Evolutionary conservation across 1,140 invertebrate species (phyloP), one percentile per base, ranked within the genome.

Genomic region (Mylabris phalerata): DNA sequence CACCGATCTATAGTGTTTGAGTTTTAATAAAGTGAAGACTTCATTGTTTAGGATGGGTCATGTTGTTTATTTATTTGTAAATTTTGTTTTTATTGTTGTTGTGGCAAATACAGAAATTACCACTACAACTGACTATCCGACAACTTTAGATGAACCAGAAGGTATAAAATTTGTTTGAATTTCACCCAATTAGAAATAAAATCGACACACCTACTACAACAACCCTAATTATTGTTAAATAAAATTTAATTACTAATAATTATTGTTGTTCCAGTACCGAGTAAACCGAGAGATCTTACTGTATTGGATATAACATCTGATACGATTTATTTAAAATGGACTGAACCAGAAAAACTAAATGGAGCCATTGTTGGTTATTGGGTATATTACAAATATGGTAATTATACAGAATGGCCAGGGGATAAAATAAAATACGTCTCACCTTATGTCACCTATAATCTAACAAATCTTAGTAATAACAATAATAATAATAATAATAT

Each of bases 301-400:
- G 80, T 89, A 10, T 78, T 84, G 57, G 82, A 83, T 72, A 84
- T 92, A 43, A 87, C 86, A 50, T 81, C 89, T 58, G 83, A 81
- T 44, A 86, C 86, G 69, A 86, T 93, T 62, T 83, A 85, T 55
- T 78, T 95, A 65, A 82, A 82, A 64, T 94, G 91, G 91, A 77
- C 77, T 67, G 83, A 86, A 73, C 91, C 92, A 41, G 79, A 81
- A 63, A 78, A 80, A 66, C 82, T 84, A 42, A 88, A 89, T 75
- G 88, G 85, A 50, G 77, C 82, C 63, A 83, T 89, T 55, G 73
- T 76, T 55, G 86, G 86, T 42, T 89, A 89, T 72, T 77, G 85
- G 61, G 78, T 89, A 45, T 88, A 86, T 67, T 87, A 82, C 63
- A 82, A 84, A 72, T 78, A 83, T 68, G 79, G 79, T 60, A 87